Conservation (phyloP, 1,140 invertebrate genomes). For the Atta cephalotes region DNA sequence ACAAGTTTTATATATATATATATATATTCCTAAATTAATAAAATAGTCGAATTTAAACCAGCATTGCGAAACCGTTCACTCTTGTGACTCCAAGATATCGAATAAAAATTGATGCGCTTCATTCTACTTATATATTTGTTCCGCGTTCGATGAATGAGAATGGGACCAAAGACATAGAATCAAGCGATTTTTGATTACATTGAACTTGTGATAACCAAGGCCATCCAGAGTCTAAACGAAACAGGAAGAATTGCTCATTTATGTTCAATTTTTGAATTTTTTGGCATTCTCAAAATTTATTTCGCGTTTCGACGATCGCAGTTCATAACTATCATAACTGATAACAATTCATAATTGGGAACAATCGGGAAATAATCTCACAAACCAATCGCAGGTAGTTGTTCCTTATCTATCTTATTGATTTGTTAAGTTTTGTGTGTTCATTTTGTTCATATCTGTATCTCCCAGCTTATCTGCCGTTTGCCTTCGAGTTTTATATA, state of each 20-base stretch:
- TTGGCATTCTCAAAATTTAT: neutral
- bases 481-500: neutral
- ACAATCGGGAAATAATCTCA: neutral
- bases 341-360: neutral
- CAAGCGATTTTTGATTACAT: neutral
- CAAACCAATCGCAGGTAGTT: neutral
- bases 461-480: neutral
- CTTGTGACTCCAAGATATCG: too few relatives aligned
- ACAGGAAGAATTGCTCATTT: neutral
- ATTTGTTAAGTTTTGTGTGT: neutral
- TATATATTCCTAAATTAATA: too few relatives aligned
- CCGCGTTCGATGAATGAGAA: neutral
- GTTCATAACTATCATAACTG: too few relatives aligned
- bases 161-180: too few relatives aligned
- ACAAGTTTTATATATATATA: too few relatives aligned
- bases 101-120: neutral
- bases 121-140: neutral
- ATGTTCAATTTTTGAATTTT: neutral
- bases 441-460: neutral
- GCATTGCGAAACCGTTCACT: too few relatives aligned
- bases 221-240: too few relatives aligned
- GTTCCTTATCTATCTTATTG: neutral
- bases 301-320: neutral
- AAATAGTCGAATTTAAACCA: too few relatives aligned
- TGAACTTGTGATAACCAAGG: neutral